phyloP scores from a whole-genome alignment of 2,113 vertebrate genomes.

The Geococcyx californianus region DNA sequence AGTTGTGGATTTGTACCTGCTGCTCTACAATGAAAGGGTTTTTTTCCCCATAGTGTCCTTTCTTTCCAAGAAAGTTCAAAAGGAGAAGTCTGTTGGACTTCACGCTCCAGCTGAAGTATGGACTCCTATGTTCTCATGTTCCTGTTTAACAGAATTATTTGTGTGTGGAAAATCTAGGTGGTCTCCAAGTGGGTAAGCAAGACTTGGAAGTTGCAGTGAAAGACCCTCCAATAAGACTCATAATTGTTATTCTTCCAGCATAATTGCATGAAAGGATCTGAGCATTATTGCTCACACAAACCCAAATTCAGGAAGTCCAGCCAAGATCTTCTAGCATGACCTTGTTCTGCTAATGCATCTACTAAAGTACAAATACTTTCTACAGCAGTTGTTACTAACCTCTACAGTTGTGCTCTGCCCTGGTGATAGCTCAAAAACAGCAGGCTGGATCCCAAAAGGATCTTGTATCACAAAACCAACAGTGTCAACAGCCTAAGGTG shows the following conservation, averaged over 20 bases:
- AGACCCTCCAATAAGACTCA: neutral
- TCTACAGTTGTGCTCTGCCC: slow-evolving; percentile 79
- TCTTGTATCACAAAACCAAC: slow-evolving; percentile 78
- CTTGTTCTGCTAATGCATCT: neutral
- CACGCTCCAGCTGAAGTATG: neutral
- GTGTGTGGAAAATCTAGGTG: neutral
- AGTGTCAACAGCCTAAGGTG: slow-evolving; percentile 71
- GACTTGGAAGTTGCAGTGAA: neutral
- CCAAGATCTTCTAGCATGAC: neutral
- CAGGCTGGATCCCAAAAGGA: slow-evolving; percentile 86
- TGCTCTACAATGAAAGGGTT: neutral
- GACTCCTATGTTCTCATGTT: neutral
- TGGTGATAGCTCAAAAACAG: slow-evolving; percentile 82
- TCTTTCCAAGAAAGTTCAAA: neutral
- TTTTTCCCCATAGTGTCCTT: neutral
- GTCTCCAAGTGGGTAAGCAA: neutral
- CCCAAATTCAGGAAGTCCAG: neutral
- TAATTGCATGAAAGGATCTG: neutral
- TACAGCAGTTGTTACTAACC: slow-evolving; percentile 70
- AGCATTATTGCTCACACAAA: neutral
- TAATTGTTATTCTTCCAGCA: neutral
- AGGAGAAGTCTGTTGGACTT: neutral
- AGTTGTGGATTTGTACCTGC: neutral
- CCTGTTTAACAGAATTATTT: neutral
- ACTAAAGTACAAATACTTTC: neutral